A percentile compares a stretch with the other conserved stretches of the same genome.
Conservation (phyloP, 2,113 vertebrate species). For the Myrmophylax atrothorax region DNA sequence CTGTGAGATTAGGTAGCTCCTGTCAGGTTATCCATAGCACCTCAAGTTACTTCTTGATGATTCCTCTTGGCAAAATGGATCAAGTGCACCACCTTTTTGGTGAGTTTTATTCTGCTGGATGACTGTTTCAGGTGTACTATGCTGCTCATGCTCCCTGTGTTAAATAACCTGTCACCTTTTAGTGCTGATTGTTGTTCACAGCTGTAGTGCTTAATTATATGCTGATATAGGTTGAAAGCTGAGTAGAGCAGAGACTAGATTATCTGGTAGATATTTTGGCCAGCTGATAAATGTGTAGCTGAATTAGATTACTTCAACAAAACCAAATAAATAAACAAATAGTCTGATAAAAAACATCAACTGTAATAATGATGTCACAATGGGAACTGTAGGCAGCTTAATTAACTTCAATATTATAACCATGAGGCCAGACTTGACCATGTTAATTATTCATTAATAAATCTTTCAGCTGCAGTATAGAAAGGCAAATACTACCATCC, state of each 20-base stretch:
- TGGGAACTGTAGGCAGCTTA: not conserved
- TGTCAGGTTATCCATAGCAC: not conserved
- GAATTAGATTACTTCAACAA: not conserved
- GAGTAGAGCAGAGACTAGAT: not conserved
- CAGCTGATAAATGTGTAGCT: not conserved
- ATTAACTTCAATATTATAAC: not conserved
- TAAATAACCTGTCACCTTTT: not conserved
- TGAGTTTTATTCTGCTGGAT: not conserved
- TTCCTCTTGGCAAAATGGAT: not conserved
- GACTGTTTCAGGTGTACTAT: not conserved
- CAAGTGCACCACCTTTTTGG: not conserved
- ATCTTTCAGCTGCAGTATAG: not conserved
- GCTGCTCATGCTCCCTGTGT: not conserved
- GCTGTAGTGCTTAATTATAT: not conserved
- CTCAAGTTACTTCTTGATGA: not conserved
- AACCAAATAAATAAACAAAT: not conserved
- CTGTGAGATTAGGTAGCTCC: not conserved
- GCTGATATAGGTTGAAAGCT: not conserved
- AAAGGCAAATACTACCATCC: not conserved
- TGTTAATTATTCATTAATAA: not conserved
- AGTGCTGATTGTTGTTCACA: not conserved
- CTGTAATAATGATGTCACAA: not conserved
- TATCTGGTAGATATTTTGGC: not conserved
- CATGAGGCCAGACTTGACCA: not conserved
- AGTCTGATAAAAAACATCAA: not conserved